Percentiles rank a stretch among this genome's conserved stretches.
These are phyloP conservation scores for Erebia palarica DNA, from an alignment of 2,888 invertebrate species.

Conservation along the genomic window DNA sequence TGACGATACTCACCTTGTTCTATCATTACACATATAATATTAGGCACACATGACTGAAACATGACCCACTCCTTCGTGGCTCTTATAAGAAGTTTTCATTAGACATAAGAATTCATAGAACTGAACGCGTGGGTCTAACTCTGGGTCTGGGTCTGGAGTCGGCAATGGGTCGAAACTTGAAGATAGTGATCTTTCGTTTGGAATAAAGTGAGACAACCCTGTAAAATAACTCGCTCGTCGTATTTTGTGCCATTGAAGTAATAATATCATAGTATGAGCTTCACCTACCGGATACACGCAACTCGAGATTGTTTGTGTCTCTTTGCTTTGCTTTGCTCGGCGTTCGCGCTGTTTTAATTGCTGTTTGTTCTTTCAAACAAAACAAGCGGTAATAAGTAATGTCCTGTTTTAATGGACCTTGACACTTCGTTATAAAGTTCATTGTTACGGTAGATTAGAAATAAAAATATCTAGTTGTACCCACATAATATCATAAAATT, in stretches of 20 bases:
- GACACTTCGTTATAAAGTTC: slow-evolving; percentile 26
- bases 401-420: slow-evolving; percentile 27
- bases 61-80: no score
- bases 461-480: no score
- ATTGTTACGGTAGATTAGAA: neutral
- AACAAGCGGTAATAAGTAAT: slow-evolving; percentile 3
- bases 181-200: no score
- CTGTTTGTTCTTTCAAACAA: slow-evolving; percentile 27
- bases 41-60: no score
- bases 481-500: no score
- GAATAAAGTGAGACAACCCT: slow-evolving; percentile 23
- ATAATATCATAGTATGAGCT: slow-evolving; percentile 54
- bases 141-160: no score
- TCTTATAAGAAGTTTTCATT: no score
- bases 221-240: slow-evolving; percentile 39
- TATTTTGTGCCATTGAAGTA: slow-evolving; percentile 67
- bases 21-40: no score
- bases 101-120: no score
- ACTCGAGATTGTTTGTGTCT: slow-evolving; percentile 45
- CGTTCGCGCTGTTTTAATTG: slow-evolving; percentile 31
- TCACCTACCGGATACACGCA: slow-evolving; percentile 52
- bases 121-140: no score
- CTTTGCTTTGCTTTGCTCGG: slow-evolving; percentile 32
- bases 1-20: no score
- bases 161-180: no score